Percentiles rank a stretch among this genome's conserved stretches.
Conservation (phyloP, 2,797 vertebrate species). For the Pampus argenteus region DNA sequence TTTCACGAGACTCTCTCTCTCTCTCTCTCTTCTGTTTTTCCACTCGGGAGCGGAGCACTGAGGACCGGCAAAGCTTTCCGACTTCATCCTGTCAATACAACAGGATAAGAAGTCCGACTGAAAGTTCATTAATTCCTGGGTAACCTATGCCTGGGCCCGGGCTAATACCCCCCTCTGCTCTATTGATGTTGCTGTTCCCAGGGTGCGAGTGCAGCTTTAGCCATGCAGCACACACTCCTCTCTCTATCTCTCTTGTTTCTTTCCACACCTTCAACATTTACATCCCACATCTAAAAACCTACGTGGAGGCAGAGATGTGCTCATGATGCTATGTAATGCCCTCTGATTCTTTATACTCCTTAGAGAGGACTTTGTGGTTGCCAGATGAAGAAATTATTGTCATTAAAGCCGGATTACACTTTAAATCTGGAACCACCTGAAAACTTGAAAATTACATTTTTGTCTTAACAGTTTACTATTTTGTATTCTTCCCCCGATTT, state of each 20-base stretch:
- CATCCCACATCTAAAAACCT: neutral
- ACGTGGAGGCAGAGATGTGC: no score
- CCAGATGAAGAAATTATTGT: no score
- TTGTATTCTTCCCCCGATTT: no score
- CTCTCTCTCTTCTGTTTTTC: constrained; percentile 44
- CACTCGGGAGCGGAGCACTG: constrained; percentile 51
- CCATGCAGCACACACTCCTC: constrained; percentile 50
- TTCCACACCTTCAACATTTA: neutral
- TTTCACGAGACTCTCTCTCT: constrained; percentile 54
- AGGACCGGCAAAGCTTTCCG: constrained; percentile 64
- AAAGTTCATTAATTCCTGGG: constrained; percentile 81
- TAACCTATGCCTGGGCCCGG: constrained; percentile 72
- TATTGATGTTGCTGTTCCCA: constrained; percentile 80
- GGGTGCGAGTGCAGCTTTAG: constrained; percentile 65
- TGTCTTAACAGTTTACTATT: no score
- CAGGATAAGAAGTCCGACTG: constrained; percentile 74
- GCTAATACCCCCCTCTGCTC: constrained; percentile 68
- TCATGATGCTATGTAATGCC: neutral
- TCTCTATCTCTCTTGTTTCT: neutral
- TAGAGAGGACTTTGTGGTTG: no score
- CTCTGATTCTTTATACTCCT: no score
- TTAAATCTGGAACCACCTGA: no score
- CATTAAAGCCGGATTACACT: no score
- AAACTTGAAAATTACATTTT: no score
- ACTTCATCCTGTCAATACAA: constrained; percentile 77